Percentiles rank a stretch among this genome's conserved stretches.
phyloP scores from a whole-genome alignment of 2,888 invertebrate genomes.

The Tinea trinotella region DNA sequence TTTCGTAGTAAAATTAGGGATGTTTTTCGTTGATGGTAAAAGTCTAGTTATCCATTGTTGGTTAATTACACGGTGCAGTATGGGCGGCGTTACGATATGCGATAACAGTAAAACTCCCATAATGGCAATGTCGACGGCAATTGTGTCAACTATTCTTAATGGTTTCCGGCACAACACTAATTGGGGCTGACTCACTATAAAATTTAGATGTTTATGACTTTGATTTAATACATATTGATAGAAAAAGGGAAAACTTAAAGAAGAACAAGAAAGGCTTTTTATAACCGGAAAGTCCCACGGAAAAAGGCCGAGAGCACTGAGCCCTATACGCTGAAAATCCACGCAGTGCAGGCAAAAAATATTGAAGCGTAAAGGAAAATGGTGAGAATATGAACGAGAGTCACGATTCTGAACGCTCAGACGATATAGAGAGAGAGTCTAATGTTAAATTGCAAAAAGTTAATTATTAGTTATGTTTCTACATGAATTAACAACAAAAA shows the following conservation, averaged over 20 bases:
- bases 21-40: conserved; percentile 28
- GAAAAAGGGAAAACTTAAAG: too few species aligned
- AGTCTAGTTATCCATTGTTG: conserved; percentile 41
- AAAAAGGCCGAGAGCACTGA: too few species aligned
- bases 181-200: conserved; percentile 34
- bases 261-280: too few species aligned
- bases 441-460: too few species aligned
- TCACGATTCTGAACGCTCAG: too few species aligned
- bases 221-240: conserved; percentile 20
- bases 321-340: too few species aligned
- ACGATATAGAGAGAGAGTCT: too few species aligned
- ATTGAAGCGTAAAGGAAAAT: too few species aligned
- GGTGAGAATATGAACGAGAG: too few species aligned
- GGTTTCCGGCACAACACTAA: conserved; percentile 38
- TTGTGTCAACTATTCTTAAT: conserved; percentile 58
- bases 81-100: conserved; percentile 51
- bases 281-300: too few species aligned
- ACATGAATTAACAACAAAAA: background rate
- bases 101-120: conserved; percentile 65
- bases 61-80: conserved; percentile 52
- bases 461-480: background rate
- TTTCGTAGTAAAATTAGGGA: too few species aligned
- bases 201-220: conserved; percentile 31
- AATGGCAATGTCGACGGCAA: conserved; percentile 46
- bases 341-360: too few species aligned